Evolutionary conservation across 2,888 invertebrate genomes (phyloP).

Genomic region (Stenodema calcarata): DNA sequence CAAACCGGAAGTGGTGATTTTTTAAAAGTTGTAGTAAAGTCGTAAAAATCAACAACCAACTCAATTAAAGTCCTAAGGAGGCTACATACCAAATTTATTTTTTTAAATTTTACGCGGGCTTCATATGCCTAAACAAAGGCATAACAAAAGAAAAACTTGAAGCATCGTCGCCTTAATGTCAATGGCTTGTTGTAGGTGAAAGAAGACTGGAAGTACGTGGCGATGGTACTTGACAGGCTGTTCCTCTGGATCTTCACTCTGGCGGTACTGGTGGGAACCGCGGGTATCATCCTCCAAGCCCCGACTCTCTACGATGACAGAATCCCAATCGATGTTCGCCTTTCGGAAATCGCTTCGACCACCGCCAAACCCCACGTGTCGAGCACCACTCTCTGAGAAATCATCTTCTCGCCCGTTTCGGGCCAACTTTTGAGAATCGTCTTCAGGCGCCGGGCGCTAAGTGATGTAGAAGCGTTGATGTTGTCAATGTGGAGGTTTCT

Average conservation of each 20-base stretch:
- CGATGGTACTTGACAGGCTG: slow-evolving; percentile 95
- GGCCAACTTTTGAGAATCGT: background rate
- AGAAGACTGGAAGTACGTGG: slow-evolving; percentile 99
- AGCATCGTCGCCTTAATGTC: too few relatives aligned
- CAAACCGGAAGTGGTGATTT: too few relatives aligned
- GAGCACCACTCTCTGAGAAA: slow-evolving; percentile 56
- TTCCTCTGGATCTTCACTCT: slow-evolving; percentile 97
- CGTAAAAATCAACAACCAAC: too few relatives aligned
- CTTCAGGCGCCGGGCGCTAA: too few relatives aligned
- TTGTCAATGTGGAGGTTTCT: too few relatives aligned
- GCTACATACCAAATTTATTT: too few relatives aligned
- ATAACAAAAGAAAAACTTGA: too few relatives aligned
- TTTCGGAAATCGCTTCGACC: slow-evolving; percentile 88
- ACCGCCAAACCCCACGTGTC: slow-evolving; percentile 81
- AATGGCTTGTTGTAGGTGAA: slow-evolving; percentile 71
- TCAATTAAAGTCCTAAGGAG: too few relatives aligned
- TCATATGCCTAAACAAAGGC: too few relatives aligned
- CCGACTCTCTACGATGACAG: slow-evolving; percentile 93
- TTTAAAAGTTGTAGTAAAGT: too few relatives aligned
- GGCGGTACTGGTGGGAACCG: slow-evolving; percentile 92
- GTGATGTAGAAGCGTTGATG: too few relatives aligned
- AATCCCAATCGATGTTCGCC: slow-evolving; percentile 83
- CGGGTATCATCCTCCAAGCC: slow-evolving; percentile 92
- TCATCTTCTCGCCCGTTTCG: background rate
- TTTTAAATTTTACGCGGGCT: too few relatives aligned